Evolutionary conservation across 1,140 invertebrate genomes (phyloP).

Genomic region (Protaetia brevitarsis): DNA sequence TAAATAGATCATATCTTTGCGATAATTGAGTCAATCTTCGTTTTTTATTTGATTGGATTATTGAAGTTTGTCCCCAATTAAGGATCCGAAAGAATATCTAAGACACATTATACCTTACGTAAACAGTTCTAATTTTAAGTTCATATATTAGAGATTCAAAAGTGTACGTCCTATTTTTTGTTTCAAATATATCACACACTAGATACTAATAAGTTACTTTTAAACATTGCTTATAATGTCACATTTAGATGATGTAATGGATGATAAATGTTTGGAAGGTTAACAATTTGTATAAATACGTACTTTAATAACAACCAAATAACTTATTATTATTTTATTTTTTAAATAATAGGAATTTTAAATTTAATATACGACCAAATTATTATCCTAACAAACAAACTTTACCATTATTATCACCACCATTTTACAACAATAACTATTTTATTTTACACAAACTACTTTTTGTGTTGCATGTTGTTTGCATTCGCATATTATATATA

Average conservation of each 20-base stretch:
- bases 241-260: slow-evolving; percentile 27
- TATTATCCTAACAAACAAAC: slow-evolving; percentile 16
- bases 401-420: not conserved
- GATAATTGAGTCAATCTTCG: no score
- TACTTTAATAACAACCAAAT: no score
- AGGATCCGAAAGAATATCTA: no score
- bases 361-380: no score
- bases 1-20: no score
- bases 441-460: slow-evolving; percentile 13
- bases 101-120: slow-evolving; percentile 4
- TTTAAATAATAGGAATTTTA: no score
- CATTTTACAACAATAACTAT: not conserved
- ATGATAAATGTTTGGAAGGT: not conserved
- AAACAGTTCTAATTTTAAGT: slow-evolving; percentile 20
- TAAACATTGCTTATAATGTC: slow-evolving; percentile 36
- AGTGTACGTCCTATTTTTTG: slow-evolving; percentile 6
- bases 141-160: not conserved
- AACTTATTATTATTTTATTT: no score
- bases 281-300: not conserved
- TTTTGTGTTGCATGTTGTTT: slow-evolving; percentile 20
- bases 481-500: slow-evolving; percentile 19
- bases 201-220: slow-evolving; percentile 27
- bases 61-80: no score
- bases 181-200: slow-evolving; percentile 31
- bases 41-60: no score